Evolutionary conservation across 2,888 invertebrate species (phyloP).

Genomic region (Xylophagus ater): DNA sequence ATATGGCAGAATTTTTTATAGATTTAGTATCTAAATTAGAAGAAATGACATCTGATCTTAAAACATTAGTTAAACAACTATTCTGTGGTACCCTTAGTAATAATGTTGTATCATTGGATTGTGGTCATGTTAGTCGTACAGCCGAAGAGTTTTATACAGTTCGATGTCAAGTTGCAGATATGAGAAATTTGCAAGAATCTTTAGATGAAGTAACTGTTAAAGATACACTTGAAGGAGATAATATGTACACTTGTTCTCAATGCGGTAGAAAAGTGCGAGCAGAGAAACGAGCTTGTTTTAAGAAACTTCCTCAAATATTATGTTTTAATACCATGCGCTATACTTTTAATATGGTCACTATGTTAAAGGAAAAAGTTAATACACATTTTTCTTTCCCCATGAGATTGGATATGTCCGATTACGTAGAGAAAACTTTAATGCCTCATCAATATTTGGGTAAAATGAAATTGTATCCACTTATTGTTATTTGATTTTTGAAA

Average conservation of each 20-base stretch:
- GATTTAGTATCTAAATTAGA: constrained; percentile 91
- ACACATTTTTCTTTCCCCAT: constrained; percentile 94
- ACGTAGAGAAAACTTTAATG: constrained; percentile 88
- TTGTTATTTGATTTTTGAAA: constrained; percentile 1
- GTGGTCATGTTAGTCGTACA: constrained; percentile 87
- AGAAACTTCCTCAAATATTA: constrained; percentile 81
- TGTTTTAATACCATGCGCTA: constrained; percentile 97
- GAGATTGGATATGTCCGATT: constrained; percentile 85
- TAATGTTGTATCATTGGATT: constrained; percentile 91
- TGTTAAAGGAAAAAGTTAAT: constrained; percentile 95
- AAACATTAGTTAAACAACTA: constrained; percentile 76
- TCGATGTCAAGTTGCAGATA: constrained; percentile 91
- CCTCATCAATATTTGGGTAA: constrained; percentile 73
- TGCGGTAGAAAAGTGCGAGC: constrained; percentile 92
- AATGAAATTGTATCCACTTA: background rate
- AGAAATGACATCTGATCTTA: constrained; percentile 87
- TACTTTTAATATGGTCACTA: constrained; percentile 94
- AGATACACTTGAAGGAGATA: constrained; percentile 92
- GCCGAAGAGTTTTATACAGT: constrained; percentile 95
- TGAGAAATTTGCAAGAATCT: constrained; percentile 90
- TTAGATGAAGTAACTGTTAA: constrained; percentile 95
- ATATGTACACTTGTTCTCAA: constrained; percentile 95
- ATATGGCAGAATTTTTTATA: constrained; percentile 97
- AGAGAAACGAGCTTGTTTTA: constrained; percentile 89
- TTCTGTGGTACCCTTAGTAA: constrained; percentile 92